These are phyloP conservation scores for Eupithecia inturbata DNA, from an alignment of 2,888 invertebrate genomes.

Conservation along the genomic window DNA sequence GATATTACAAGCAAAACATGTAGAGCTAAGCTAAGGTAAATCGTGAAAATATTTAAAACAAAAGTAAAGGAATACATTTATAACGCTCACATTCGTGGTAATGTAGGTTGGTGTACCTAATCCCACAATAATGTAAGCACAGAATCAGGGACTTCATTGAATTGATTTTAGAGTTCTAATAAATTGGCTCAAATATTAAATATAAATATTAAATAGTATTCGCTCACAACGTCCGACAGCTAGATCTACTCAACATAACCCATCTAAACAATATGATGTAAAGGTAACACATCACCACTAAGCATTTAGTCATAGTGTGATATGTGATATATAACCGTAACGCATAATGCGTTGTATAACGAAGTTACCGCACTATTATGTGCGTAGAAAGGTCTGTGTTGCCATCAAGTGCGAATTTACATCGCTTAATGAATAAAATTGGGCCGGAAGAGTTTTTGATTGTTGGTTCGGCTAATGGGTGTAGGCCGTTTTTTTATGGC, in stretches of 20 bases:
- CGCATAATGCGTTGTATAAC: conserved; percentile 40
- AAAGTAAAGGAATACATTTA: too few species aligned
- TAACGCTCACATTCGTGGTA: too few species aligned
- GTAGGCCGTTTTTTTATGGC: background rate
- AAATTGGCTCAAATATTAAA: too few species aligned
- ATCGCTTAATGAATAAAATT: background rate
- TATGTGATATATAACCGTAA: conserved; percentile 41
- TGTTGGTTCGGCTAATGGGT: background rate
- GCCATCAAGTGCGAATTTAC: background rate
- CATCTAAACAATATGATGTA: background rate
- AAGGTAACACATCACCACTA: background rate
- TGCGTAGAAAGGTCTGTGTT: conserved; percentile 39
- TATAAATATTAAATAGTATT: too few species aligned
- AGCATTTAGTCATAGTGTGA: conserved; percentile 10
- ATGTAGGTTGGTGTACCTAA: too few species aligned
- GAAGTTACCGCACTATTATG: conserved; percentile 47
- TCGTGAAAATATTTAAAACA: too few species aligned
- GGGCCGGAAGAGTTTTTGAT: background rate
- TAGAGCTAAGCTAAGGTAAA: too few species aligned
- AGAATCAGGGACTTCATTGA: too few species aligned
- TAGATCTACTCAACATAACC: background rate
- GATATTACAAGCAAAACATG: too few species aligned
- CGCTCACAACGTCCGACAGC: too few species aligned
- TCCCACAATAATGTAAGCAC: too few species aligned
- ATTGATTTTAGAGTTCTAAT: too few species aligned